phyloP scores from a whole-genome alignment of 2,888 invertebrate genomes.

The Teinopalpus imperialis region DNA sequence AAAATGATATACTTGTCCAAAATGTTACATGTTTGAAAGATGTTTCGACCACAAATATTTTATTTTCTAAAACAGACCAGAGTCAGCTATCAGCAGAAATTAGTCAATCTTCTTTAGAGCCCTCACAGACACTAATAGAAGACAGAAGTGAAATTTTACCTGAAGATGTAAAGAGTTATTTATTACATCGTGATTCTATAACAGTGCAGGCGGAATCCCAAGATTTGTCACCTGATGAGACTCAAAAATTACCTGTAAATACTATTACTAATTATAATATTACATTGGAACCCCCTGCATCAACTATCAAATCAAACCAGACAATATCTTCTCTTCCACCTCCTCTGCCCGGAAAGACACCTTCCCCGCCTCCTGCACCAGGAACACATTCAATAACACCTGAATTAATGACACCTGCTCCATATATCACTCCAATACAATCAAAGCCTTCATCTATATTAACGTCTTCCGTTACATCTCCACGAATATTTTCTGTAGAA shows the following conservation, averaged over 20 bases:
- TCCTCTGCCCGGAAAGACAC: slow-evolving; percentile 57
- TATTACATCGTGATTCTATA: slow-evolving; percentile 2
- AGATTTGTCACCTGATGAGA: neutral
- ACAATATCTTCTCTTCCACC: slow-evolving; percentile 41
- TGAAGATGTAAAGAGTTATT: slow-evolving; percentile 5
- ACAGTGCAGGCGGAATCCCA: neutral
- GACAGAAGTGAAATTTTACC: slow-evolving; percentile 6
- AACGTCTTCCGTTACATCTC: neutral
- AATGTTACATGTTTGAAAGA: slow-evolving; percentile 28
- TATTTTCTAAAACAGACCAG: slow-evolving; percentile 19
- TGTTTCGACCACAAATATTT: slow-evolving; percentile 8
- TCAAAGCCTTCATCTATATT: slow-evolving; percentile 29
- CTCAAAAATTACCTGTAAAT: slow-evolving; percentile 3
- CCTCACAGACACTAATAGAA: slow-evolving; percentile 34
- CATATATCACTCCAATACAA: slow-evolving; percentile 24
- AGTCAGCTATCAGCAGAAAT: slow-evolving; percentile 10
- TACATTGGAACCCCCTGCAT: neutral
- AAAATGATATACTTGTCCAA: slow-evolving; percentile 11
- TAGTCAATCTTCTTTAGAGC: slow-evolving; percentile 12
- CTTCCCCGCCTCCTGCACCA: slow-evolving; percentile 57
- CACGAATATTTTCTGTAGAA: neutral
- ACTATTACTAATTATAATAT: no score
- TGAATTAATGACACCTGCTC: slow-evolving; percentile 34
- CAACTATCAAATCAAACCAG: slow-evolving; percentile 23
- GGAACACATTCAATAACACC: slow-evolving; percentile 41